Evolutionary conservation across 2,797 vertebrate species (phyloP).

Genomic region (Lagorchestes hirsutus): DNA sequence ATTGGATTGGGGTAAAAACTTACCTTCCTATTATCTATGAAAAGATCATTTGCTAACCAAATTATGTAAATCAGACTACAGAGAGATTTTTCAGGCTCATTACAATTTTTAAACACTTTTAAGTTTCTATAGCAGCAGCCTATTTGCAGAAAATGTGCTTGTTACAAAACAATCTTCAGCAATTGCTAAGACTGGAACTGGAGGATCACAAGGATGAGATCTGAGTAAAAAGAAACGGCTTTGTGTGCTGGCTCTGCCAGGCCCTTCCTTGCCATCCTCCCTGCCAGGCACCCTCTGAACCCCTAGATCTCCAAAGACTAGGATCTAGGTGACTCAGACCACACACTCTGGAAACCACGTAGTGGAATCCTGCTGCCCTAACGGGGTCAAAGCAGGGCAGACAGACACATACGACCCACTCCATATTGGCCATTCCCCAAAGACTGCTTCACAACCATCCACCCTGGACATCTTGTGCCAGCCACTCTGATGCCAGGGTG

Average conservation of each 20-base stretch:
- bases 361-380: background rate
- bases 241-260: background rate
- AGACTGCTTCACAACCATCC: background rate
- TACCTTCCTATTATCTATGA: background rate
- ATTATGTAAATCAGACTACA: background rate
- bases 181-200: background rate
- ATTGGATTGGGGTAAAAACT: background rate
- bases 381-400: background rate
- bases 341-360: background rate
- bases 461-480: background rate
- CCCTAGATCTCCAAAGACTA: background rate
- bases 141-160: background rate
- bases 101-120: background rate
- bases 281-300: background rate
- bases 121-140: background rate
- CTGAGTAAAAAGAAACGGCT: background rate
- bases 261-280: background rate
- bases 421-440: background rate
- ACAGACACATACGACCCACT: background rate
- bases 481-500: background rate
- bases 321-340: background rate
- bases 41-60: background rate
- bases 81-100: background rate
- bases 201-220: background rate
- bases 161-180: background rate